A percentile compares a stretch with the other conserved stretches of the same genome.
Conservation (phyloP, 1,140 invertebrate genomes). For the Camponotus floridanus region DNA sequence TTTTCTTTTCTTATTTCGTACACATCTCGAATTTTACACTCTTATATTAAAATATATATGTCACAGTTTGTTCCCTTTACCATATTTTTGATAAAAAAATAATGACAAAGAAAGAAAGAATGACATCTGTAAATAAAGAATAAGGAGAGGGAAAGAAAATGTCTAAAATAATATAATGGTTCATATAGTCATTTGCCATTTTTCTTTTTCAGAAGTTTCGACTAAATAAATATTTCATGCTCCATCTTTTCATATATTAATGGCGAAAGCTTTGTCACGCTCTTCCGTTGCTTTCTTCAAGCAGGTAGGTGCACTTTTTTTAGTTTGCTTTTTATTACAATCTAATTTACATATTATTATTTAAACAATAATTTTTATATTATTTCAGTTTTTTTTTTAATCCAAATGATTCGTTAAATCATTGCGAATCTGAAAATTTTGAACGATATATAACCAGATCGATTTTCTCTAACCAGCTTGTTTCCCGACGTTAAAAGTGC, state of each 20-base stretch:
- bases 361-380: slow-evolving; percentile 14
- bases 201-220: background rate
- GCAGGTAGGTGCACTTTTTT: slow-evolving; percentile 48
- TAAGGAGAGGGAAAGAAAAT: background rate
- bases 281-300: slow-evolving; percentile 3
- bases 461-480: slow-evolving; percentile 12
- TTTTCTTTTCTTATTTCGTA: background rate
- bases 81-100: slow-evolving; percentile 9
- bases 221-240: background rate
- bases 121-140: background rate
- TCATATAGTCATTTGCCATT: background rate
- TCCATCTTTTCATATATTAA: background rate
- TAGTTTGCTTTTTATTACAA: slow-evolving; percentile 9
- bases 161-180: slow-evolving; percentile 9
- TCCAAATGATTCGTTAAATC: background rate
- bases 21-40: background rate
- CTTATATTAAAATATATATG: slow-evolving; percentile 1
- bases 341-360: slow-evolving; percentile 22
- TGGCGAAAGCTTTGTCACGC: slow-evolving; percentile 21
- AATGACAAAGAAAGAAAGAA: background rate
- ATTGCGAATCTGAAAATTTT: slow-evolving; percentile 1
- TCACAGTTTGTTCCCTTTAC: background rate
- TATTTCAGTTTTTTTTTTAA: slow-evolving; percentile 18
- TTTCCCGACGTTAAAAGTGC: slow-evolving; percentile 13
- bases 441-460: background rate